Percentiles rank a stretch among this genome's conserved stretches.
Evolutionary conservation across 2,113 vertebrate genomes (phyloP).

Genomic region (Embiotoca jacksoni): DNA sequence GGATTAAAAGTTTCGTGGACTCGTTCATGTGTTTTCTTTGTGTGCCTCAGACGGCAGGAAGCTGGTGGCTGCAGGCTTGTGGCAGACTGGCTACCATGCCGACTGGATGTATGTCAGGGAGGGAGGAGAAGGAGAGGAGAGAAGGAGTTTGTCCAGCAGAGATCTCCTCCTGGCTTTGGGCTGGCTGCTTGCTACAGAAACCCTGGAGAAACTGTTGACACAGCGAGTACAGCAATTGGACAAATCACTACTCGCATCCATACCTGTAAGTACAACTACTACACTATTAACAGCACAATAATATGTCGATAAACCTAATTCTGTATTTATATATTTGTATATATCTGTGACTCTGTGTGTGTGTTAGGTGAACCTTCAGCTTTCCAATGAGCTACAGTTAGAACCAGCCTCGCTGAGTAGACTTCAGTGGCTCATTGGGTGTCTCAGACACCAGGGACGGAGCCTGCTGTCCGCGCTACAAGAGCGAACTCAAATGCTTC

Average conservation of each 20-base stretch:
- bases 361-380: conserved; percentile 12
- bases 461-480: conserved; percentile 75
- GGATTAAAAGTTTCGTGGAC: too few relatives aligned
- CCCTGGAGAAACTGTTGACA: conserved; percentile 73
- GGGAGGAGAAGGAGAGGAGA: conserved; percentile 7
- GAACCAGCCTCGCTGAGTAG: conserved; percentile 58
- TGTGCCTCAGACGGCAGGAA: conserved; percentile 42
- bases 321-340: not conserved
- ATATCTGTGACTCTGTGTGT: not conserved
- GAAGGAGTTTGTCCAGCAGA: conserved; percentile 57
- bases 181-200: conserved; percentile 78
- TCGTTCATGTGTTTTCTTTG: not conserved
- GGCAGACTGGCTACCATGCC: conserved; percentile 80
- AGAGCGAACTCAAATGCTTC: conserved; percentile 71
- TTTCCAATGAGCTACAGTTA: conserved; percentile 6
- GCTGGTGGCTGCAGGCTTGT: conserved; percentile 77
- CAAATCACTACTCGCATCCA: conserved; percentile 39
- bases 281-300: not conserved
- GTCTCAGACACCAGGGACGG: conserved; percentile 71
- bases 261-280: conserved; percentile 36
- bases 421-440: conserved; percentile 82
- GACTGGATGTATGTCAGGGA: conserved; percentile 66
- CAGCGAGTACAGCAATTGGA: conserved; percentile 70
- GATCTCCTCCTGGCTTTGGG: conserved; percentile 81
- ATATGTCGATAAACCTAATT: not conserved